Conservation (phyloP, 30 jellyfish, hydroid and myxozoan species). For the Hydractinia symbiolongicarpus region DNA sequence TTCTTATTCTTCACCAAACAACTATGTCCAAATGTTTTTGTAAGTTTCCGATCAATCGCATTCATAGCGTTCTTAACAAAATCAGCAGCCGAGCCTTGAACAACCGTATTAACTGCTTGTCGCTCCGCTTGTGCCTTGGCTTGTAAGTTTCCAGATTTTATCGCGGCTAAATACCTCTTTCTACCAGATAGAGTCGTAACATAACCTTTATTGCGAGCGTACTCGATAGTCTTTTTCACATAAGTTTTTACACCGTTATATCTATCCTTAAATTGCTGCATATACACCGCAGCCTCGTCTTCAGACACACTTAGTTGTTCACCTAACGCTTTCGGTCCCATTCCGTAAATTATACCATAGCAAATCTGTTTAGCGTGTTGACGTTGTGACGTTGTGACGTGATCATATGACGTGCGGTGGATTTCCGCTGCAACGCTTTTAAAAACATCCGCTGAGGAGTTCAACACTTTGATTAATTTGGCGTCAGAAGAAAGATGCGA, state of each 20-base stretch:
- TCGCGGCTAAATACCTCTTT: conserved; percentile 63
- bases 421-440: conserved; percentile 89
- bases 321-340: conserved; percentile 75
- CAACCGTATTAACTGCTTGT: conserved; percentile 85
- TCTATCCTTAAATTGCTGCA: conserved; percentile 57
- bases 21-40: conserved; percentile 17
- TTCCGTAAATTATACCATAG: conserved; percentile 91
- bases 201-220: conserved; percentile 59
- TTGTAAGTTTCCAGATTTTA: conserved; percentile 52
- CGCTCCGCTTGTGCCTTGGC: conserved; percentile 91
- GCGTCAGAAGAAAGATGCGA: conserved; percentile 74
- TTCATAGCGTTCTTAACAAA: conserved; percentile 78
- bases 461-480: conserved; percentile 40
- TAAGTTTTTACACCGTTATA: conserved; percentile 43
- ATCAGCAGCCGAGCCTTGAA: conserved; percentile 99
- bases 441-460: conserved; percentile 72
- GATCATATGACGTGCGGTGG: conserved; percentile 33
- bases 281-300: conserved; percentile 57
- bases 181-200: conserved; percentile 64
- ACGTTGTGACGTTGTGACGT: conserved; percentile 64
- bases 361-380: conserved; percentile 84
- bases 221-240: conserved; percentile 49
- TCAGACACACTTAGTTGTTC: conserved; percentile 62
- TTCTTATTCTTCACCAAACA: neutral
- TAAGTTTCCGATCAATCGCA: conserved; percentile 38